A percentile compares a stretch with the other conserved stretches of the same genome.
These are phyloP conservation scores for Carpatolechia fugitivella DNA, from an alignment of 2,888 invertebrate genomes.

Conservation along the genomic window DNA sequence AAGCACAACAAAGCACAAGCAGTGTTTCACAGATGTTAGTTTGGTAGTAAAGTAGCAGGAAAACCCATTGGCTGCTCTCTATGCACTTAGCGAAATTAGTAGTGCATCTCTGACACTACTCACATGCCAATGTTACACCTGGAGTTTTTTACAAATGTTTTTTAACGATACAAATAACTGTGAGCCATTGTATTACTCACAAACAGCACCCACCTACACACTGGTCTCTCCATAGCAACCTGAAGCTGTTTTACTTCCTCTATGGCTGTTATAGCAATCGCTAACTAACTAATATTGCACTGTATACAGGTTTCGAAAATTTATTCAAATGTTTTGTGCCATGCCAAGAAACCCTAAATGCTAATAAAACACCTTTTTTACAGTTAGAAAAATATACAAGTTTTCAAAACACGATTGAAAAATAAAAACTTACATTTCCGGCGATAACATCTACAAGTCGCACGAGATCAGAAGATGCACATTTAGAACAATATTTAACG, in stretches of 20 bases:
- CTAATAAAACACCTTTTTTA: slow-evolving; percentile 30
- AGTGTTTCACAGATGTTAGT: too few relatives aligned
- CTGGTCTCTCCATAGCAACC: slow-evolving; percentile 34
- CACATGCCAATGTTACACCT: slow-evolving; percentile 38
- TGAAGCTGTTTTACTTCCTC: too few relatives aligned
- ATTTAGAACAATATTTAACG: slow-evolving; percentile 41
- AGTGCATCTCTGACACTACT: slow-evolving; percentile 52
- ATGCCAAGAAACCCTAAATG: slow-evolving; percentile 22
- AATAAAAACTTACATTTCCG: slow-evolving; percentile 32
- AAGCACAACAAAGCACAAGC: too few relatives aligned
- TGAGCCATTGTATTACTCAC: slow-evolving; percentile 17
- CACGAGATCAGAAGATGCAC: slow-evolving; percentile 29
- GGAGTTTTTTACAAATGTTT: slow-evolving; percentile 13
- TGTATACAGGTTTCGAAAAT: not conserved
- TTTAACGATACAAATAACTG: slow-evolving; percentile 5
- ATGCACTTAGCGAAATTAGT: slow-evolving; percentile 45
- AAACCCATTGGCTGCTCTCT: not conserved
- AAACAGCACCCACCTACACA: slow-evolving; percentile 40
- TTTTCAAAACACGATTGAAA: slow-evolving; percentile 26
- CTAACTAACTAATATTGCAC: slow-evolving; percentile 1
- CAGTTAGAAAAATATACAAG: slow-evolving; percentile 32
- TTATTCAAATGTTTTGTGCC: slow-evolving; percentile 11
- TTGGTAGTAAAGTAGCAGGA: slow-evolving; percentile 41
- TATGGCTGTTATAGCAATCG: too few relatives aligned
- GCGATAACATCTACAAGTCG: slow-evolving; percentile 23